These are phyloP conservation scores for Megalurothrips usitatus DNA, from an alignment of 2,888 invertebrate genomes.

Conservation along the genomic window DNA sequence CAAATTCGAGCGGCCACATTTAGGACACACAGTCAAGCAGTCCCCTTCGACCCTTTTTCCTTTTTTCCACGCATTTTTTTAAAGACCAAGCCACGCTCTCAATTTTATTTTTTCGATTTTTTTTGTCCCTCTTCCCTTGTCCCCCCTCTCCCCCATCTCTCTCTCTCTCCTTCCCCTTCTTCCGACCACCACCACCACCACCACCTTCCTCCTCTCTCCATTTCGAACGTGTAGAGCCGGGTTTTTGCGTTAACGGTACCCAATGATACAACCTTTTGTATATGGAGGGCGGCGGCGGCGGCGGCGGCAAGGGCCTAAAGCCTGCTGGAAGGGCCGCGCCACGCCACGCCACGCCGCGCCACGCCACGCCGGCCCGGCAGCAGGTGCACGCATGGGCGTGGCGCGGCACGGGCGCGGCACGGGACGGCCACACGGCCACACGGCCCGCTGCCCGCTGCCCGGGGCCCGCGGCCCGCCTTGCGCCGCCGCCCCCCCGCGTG, in stretches of 20 bases:
- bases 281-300: background rate
- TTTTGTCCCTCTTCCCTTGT: too few relatives aligned
- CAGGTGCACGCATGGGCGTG: constrained; percentile 26
- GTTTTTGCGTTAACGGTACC: constrained; percentile 21
- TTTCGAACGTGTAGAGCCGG: background rate
- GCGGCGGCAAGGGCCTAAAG: too few relatives aligned
- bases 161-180: background rate
- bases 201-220: background rate
- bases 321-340: too few relatives aligned
- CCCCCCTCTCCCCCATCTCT: background rate
- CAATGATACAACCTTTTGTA: constrained; percentile 27
- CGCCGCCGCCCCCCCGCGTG: too few relatives aligned
- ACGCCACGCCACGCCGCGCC: too few relatives aligned
- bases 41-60: too few relatives aligned
- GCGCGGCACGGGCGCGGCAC: constrained; percentile 21
- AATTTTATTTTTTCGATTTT: background rate
- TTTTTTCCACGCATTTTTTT: background rate
- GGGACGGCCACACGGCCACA: too few relatives aligned
- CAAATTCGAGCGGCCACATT: too few relatives aligned
- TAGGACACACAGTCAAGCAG: too few relatives aligned
- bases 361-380: too few relatives aligned
- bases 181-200: background rate
- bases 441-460: too few relatives aligned
- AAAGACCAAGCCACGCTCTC: background rate
- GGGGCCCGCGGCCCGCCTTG: too few relatives aligned